Base-by-base conservation (phyloP, 1,140 invertebrate genomes). In the Drusus annulatus region DNA sequence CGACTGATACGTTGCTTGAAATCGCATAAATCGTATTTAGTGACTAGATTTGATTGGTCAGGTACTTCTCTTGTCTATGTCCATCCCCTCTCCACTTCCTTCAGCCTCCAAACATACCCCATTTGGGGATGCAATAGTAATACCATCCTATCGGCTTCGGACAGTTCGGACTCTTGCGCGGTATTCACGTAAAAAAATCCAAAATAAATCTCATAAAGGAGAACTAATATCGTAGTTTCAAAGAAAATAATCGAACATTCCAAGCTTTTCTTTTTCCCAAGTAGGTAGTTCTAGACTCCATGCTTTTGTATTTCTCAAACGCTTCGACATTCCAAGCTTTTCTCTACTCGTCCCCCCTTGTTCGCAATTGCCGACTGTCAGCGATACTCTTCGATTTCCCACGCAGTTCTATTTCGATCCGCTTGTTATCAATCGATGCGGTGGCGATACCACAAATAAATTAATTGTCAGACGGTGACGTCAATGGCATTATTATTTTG, bases 401-500 rank as follows among this genome's bases (percentile, higher is more conserved):
- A 71, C 68, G 68, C 68, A 51, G 5, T 71, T 54, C 68, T 15
- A 52, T 71, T 71, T 19, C 68, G 2, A 51, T 21, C 68, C 68
- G 51, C 68, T 71, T 52, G 25, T 45, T 45, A 51, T 71, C 63
- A 68, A 68, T 68, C 63, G 25, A 51, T 71, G 16, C 6, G 17
- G 15, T 51, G 8, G 62, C 19, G 68, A 71, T 52, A 52, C 68
- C 68, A 50, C 68, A 71, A 52, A 71, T 71, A 17, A 51, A 71
- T 71, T 71, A 71, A 51, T 71, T 23, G 68, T 51, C 13, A 19
- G 45, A 23, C 52, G 45, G 50, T 71, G 68, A 23, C 68, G 50
- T 71, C 68, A 52, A 50, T 71, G 68, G 68, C 17, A 25, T 23
- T 21, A 50, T 50, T 52, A 28, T 65, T 65, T 50, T 71, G 50